Conservation (phyloP, 2,888 invertebrate species). For the Drosophila anomelani region DNA sequence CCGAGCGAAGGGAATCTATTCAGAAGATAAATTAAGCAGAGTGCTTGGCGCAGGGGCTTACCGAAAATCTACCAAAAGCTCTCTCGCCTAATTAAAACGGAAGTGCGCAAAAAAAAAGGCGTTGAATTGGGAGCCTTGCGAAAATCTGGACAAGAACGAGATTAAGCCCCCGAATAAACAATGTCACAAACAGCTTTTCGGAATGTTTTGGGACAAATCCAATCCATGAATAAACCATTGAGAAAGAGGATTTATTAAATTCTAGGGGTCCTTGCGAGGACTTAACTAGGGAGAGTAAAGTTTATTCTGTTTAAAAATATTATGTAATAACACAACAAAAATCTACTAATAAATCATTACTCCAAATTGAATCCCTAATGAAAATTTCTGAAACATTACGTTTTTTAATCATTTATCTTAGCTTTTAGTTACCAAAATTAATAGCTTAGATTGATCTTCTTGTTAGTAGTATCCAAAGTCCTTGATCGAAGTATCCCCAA, state of each 20-base stretch:
- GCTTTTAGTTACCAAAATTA: background rate
- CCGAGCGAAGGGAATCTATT: slow-evolving; percentile 18
- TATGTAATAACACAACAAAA: no score
- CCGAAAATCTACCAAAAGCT: slow-evolving; percentile 44
- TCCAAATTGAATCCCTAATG: no score
- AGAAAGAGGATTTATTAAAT: slow-evolving; percentile 36
- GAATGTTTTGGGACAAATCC: slow-evolving; percentile 2
- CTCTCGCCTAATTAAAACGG: slow-evolving; percentile 65
- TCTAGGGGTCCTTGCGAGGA: background rate
- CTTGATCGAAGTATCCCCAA: background rate
- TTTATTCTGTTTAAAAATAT: no score
- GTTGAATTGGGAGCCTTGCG: slow-evolving; percentile 18
- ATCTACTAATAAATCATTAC: no score
- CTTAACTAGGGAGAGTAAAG: background rate
- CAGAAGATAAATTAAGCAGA: slow-evolving; percentile 58
- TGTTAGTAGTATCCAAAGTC: background rate
- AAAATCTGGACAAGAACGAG: background rate
- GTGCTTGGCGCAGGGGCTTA: slow-evolving; percentile 32
- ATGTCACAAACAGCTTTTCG: slow-evolving; percentile 30
- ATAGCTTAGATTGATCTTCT: background rate
- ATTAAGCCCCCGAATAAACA: slow-evolving; percentile 13
- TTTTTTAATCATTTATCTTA: background rate
- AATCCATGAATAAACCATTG: slow-evolving; percentile 31
- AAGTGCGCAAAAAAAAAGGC: slow-evolving; percentile 26
- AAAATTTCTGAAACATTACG: background rate